phyloP scores from a whole-genome alignment of 2,888 invertebrate genomes.

The Vanessa cardui region DNA sequence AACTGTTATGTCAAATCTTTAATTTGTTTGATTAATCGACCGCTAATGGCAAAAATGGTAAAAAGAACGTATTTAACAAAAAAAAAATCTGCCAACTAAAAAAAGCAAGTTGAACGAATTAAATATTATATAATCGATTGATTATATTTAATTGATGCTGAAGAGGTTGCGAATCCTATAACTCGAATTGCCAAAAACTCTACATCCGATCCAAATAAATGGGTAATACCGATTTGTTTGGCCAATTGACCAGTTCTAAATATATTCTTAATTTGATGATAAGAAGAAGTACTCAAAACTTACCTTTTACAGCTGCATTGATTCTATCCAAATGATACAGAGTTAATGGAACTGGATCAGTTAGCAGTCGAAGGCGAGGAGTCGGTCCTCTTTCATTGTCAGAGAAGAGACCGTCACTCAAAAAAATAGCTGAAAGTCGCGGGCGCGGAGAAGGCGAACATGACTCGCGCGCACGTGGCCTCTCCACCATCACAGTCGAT shows the following conservation, averaged over 20 bases:
- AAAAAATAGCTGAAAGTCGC: constrained; percentile 75
- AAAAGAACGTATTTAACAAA: no score
- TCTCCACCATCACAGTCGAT: constrained; percentile 67
- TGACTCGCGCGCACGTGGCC: constrained; percentile 61
- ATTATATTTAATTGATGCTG: no score
- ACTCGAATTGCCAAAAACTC: no score
- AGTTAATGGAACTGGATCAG: constrained; percentile 80
- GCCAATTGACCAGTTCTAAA: background rate
- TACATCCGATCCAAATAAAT: no score
- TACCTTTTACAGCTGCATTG: constrained; percentile 82
- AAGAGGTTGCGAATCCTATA: no score
- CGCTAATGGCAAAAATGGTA: no score
- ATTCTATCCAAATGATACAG: constrained; percentile 79
- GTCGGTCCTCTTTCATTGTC: constrained; percentile 58
- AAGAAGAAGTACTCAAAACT: constrained; percentile 32
- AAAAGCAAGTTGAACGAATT: no score
- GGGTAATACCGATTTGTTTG: no score
- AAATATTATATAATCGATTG: no score
- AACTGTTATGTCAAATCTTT: no score
- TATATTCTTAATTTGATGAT: background rate
- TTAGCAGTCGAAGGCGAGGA: constrained; percentile 65
- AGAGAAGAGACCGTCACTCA: constrained; percentile 63
- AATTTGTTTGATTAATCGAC: no score
- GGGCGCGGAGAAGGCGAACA: constrained; percentile 75
- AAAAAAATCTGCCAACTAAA: no score